A percentile compares a stretch with the other conserved stretches of the same genome.
These are phyloP conservation scores for Pangasius macronema DNA, from an alignment of 2,797 vertebrate genomes.

Conservation along the genomic window DNA sequence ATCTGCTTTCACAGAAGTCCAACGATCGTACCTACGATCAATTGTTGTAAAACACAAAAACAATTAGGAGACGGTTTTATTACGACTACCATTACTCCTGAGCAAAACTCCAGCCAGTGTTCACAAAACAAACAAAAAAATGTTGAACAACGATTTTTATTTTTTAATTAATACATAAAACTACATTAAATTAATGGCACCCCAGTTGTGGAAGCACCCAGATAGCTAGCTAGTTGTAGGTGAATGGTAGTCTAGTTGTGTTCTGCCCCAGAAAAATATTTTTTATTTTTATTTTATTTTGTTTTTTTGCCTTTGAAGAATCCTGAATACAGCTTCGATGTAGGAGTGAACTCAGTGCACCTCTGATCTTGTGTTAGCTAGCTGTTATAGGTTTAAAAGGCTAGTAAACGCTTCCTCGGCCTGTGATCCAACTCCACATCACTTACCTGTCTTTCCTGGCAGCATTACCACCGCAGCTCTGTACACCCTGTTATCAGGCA, in stretches of 20 bases:
- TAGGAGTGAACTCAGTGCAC: neutral
- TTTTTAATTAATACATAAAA: neutral
- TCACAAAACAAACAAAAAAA: neutral
- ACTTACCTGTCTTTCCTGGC: constrained; percentile 51
- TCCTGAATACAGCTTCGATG: neutral
- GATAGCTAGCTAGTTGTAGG: neutral
- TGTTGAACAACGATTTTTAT: neutral
- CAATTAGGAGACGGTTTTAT: no score
- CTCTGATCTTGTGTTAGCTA: constrained; percentile 15
- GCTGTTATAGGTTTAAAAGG: neutral
- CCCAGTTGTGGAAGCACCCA: neutral
- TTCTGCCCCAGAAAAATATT: neutral
- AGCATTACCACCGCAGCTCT: constrained; percentile 23
- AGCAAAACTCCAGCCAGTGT: neutral
- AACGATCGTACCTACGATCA: no score
- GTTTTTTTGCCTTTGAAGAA: neutral
- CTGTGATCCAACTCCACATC: constrained; percentile 6
- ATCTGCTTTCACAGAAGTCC: no score
- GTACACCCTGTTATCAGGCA: constrained; percentile 24
- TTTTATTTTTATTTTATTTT: neutral
- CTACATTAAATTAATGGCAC: neutral
- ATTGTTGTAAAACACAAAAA: no score
- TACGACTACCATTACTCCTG: neutral
- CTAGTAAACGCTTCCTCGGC: neutral
- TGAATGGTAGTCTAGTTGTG: neutral